Evolutionary conservation across 2,113 vertebrate genomes (phyloP).

Genomic region (Elgaria multicarinata): DNA sequence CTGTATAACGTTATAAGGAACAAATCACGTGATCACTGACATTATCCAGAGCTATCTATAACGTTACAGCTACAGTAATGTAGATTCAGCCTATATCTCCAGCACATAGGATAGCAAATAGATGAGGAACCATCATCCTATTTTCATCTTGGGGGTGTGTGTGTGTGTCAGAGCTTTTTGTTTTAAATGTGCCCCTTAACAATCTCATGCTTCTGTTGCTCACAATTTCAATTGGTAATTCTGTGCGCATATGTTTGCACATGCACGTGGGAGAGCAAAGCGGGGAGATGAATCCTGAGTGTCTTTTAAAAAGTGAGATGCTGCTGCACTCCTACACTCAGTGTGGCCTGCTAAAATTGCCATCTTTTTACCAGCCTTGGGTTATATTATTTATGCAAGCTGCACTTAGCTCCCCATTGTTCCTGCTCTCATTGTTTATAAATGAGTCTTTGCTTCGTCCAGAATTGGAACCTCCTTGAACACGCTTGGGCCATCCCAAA

Average conservation of each 20-base stretch:
- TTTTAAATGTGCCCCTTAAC: not conserved
- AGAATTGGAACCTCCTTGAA: slow-evolving; percentile 51
- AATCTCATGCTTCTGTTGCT: not conserved
- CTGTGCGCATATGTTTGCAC: slow-evolving; percentile 18
- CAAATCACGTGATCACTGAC: no score
- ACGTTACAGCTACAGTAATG: no score
- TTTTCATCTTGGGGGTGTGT: slow-evolving; percentile 41
- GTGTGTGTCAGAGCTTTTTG: slow-evolving; percentile 5
- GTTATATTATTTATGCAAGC: slow-evolving; percentile 67
- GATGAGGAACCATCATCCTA: not conserved
- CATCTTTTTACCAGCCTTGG: slow-evolving; percentile 50
- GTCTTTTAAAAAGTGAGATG: slow-evolving; percentile 46
- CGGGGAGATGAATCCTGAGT: not conserved
- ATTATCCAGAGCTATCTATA: no score
- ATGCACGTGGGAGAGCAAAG: not conserved
- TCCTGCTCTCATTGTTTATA: slow-evolving; percentile 65
- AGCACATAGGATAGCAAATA: not conserved
- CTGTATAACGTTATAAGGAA: no score
- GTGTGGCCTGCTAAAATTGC: slow-evolving; percentile 48
- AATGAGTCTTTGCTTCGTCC: slow-evolving; percentile 58
- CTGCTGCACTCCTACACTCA: slow-evolving; percentile 47
- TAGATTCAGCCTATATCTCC: no score
- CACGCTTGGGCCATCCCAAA: slow-evolving; percentile 34
- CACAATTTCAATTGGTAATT: slow-evolving; percentile 14
- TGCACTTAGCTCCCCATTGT: slow-evolving; percentile 63